Evolutionary conservation across 2,797 vertebrate genomes (phyloP), one percentile per base, ranked within the genome.

Genomic region (Acridotheres tristis): DNA sequence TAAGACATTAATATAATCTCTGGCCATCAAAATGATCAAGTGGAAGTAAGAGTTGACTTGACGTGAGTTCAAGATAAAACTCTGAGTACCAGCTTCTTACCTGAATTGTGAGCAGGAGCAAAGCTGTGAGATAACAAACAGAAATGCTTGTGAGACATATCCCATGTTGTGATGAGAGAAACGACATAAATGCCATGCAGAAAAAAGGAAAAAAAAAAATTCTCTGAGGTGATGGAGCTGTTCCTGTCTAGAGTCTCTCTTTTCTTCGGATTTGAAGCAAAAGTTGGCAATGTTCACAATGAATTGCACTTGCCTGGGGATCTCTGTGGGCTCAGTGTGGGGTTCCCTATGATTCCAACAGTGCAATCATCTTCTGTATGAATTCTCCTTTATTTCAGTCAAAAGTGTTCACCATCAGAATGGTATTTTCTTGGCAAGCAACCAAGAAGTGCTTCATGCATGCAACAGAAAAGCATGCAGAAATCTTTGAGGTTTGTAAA

Each of bases 21-120:
- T 92, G 81, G 38, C 13, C 62, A 81, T 78, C 69, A 90, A 88
- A 86, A 67, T 78, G 19, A 86, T 75, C 74, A 94, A 86, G 65
- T 38, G 67, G 40, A 74, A 67, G 45, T 7, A 80, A 58, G 47
- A 90, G 11, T 9, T 68, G 58, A 71, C 25, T 74, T 91, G 58
- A 73, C 0, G 0, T 38, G 40, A 72, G 74, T 57, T 93, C 29
- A 45, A 63, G 58, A 72, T 21, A 85, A 72, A 79, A 30, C 29
- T 63, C 50, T 32, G 38, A 68, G 42, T 50, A 4, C 40, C 19
- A 25, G 34, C 18, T 82, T 43, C 75, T 79, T 53, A 29, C 26
- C 26, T 65, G 47, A 72, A 38, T 18, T 34, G 9, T 68, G 51
- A 61, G 3, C 32, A 57, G 23, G 13, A 72, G 13, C 7, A 89